Evolutionary conservation across 2,113 vertebrate species (phyloP).

Genomic region (Solea senegalensis): DNA sequence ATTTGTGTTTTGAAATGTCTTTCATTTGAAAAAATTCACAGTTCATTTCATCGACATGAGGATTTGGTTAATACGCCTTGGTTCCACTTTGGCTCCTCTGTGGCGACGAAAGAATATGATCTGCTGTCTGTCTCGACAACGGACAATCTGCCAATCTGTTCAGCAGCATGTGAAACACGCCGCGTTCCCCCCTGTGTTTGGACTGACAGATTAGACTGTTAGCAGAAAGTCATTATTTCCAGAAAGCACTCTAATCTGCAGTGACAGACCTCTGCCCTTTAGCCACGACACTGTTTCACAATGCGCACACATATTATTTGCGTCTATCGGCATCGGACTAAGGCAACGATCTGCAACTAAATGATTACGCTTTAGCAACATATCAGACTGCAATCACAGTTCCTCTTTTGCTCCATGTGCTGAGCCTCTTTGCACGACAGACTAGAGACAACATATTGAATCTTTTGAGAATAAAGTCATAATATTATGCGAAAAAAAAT

Average conservation of each 20-base stretch:
- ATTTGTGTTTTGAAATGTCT: constrained; percentile 44
- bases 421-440: too few relatives aligned
- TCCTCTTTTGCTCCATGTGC: too few relatives aligned
- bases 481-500: too few relatives aligned
- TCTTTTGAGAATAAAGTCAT: too few relatives aligned
- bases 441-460: too few relatives aligned
- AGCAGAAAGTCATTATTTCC: constrained; percentile 71
- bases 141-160: constrained; percentile 70
- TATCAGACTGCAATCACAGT: too few relatives aligned
- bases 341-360: constrained; percentile 7
- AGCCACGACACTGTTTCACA: constrained; percentile 41
- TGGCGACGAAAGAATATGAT: constrained; percentile 59
- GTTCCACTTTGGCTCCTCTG: constrained; percentile 33
- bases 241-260: constrained; percentile 63
- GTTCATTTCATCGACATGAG: constrained; percentile 54
- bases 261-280: constrained; percentile 51
- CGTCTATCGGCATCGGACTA: constrained; percentile 11
- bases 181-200: constrained; percentile 56
- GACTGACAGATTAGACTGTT: constrained; percentile 68
- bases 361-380: too few relatives aligned
- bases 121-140: constrained; percentile 53
- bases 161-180: constrained; percentile 59
- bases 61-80: constrained; percentile 50
- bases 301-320: neutral
- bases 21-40: constrained; percentile 16